Conservation (phyloP, 2,113 vertebrate species). For the Paedocypris sp. region DNA sequence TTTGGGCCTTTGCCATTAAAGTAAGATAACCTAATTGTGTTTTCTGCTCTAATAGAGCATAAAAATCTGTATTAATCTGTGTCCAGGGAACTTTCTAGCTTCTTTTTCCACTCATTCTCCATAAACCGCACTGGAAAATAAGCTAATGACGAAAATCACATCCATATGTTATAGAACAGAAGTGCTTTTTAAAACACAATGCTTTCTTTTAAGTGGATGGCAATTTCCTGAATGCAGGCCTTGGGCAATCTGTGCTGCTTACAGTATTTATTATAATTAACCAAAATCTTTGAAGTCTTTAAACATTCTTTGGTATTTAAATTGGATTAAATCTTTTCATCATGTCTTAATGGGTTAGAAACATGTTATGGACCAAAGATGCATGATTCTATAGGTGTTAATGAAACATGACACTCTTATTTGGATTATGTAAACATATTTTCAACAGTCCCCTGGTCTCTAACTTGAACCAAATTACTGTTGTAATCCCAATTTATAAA, state of each 20-base stretch:
- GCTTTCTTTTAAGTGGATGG: not conserved
- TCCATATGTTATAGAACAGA: conserved; percentile 48
- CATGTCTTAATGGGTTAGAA: no score
- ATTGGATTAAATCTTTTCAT: no score
- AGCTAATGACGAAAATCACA: conserved; percentile 51
- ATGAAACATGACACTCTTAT: no score
- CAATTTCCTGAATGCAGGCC: not conserved
- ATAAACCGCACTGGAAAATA: conserved; percentile 37
- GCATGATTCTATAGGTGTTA: no score
- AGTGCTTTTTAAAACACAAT: not conserved
- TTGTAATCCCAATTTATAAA: no score
- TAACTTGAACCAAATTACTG: not conserved
- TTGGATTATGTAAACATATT: no score
- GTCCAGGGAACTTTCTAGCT: conserved; percentile 30
- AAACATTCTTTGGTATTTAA: no score
- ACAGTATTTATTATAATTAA: not conserved
- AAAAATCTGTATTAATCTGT: conserved; percentile 18
- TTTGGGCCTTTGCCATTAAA: not conserved
- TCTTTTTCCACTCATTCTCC: conserved; percentile 19
- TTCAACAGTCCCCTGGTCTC: not conserved
- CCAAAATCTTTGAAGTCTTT: not conserved
- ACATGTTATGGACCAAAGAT: no score
- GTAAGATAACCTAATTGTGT: not conserved
- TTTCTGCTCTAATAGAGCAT: not conserved
- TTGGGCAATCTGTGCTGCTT: not conserved